These are phyloP conservation scores for Eilema caniola DNA, from an alignment of 2,888 invertebrate genomes.

Conservation along the genomic window DNA sequence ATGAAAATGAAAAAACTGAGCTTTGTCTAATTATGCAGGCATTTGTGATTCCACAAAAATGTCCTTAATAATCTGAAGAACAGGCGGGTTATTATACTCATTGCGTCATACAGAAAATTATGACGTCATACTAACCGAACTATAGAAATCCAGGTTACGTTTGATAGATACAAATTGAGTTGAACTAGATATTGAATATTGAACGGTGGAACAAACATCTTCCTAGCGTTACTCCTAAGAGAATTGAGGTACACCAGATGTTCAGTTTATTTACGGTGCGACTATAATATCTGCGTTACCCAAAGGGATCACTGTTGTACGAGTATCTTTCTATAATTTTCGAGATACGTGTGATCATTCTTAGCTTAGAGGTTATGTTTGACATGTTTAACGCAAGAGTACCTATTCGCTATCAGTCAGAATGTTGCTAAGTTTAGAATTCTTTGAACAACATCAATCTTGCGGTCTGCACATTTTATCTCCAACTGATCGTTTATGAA, in stretches of 20 bases:
- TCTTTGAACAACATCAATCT: neutral
- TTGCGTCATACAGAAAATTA: neutral
- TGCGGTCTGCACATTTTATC: too few species aligned
- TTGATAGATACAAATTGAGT: neutral
- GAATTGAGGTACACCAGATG: constrained; percentile 1
- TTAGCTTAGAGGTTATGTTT: neutral
- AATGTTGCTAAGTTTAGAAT: neutral
- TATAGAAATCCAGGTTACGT: neutral
- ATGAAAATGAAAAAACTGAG: neutral
- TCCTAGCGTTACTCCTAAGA: neutral
- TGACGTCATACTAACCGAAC: neutral
- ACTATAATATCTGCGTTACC: neutral
- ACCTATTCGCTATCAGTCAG: too few species aligned
- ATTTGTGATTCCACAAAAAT: constrained; percentile 1
- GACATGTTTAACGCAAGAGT: neutral
- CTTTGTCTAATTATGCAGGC: constrained; percentile 6
- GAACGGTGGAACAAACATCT: neutral
- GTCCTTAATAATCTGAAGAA: neutral
- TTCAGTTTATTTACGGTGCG: neutral
- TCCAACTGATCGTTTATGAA: too few species aligned
- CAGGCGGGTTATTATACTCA: neutral
- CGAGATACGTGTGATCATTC: neutral
- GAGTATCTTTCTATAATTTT: neutral
- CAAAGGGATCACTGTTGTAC: neutral
- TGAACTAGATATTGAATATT: constrained; percentile 4